Conservation (phyloP, 2,113 vertebrate species). For the Aptenodytes forsteri region DNA sequence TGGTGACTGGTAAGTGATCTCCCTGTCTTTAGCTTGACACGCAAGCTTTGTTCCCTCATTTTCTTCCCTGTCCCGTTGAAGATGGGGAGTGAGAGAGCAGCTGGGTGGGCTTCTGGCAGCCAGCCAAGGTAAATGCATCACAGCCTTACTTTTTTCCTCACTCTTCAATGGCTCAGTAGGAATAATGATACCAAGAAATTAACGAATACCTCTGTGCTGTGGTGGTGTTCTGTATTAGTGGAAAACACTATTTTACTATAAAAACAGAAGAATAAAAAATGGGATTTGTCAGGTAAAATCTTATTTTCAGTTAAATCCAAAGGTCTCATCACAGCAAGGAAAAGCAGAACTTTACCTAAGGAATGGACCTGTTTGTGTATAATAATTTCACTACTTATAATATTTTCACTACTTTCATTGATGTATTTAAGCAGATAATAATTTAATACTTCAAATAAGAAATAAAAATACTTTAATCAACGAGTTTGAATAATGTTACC, state of each 20-base stretch:
- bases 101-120: neutral
- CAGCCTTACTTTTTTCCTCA: neutral
- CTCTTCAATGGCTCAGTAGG: neutral
- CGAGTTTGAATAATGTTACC: neutral
- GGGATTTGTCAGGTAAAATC: neutral
- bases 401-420: neutral
- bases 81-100: neutral
- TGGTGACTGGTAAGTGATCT: neutral
- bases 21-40: neutral
- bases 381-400: neutral
- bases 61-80: neutral
- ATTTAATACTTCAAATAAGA: neutral
- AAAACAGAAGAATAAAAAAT: neutral
- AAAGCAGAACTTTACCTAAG: neutral
- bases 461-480: neutral
- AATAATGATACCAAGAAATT: neutral
- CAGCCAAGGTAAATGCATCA: neutral
- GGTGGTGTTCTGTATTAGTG: neutral
- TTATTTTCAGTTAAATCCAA: neutral
- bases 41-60: neutral
- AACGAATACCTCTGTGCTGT: neutral
- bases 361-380: neutral
- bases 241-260: neutral
- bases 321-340: neutral
- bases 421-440: neutral